Base-by-base conservation (phyloP, 2,888 invertebrate species). In the Mesorhabditis belari region DNA sequence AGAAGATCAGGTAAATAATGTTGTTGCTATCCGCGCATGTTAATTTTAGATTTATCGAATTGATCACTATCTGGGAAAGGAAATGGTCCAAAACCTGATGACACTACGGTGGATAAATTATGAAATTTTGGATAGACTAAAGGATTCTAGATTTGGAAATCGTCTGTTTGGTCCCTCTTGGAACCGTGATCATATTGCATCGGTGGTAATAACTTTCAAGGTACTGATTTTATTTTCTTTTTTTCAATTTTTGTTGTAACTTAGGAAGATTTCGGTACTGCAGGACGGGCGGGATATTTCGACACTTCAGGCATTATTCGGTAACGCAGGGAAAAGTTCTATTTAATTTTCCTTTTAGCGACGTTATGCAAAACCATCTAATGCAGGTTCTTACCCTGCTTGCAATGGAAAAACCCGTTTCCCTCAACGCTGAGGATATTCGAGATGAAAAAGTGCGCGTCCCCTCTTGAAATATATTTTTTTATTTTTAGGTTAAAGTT, bases 41-140 rank as follows among this genome's bases (percentile, higher is more conserved):
- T 55, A 96, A 85, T 90, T 94, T 60, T 92, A 99, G 83, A 86
- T 98, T 58, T 98, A 95, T 82, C 87, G 98, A 72, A 96, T 98
- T 77, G 98, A 98, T 83, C 98, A 99, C 83, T 99, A 98, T 81
- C 86, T 98, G 60, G 98, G 98, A 23, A 99, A 99, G 82, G 98
- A 99, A 84, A 98, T 99, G 96, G 96, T 99, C 0, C 98, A 98
- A 83, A 99, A 99, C 84, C 85, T 99, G 57, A 92, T 98, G 90
- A 92, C 93, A 1, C 86, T 98, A 61, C 87, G 92, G 87, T 87
- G 84, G 98, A 98, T 25, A 96, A 21, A 24, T 24, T 24, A 3
- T 52, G 56, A 24, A 6, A 50, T n/a, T 9, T 19, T 9, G 23
- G 21, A 50, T 5, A 21, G 26, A 44, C 9, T 3, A 24, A 24